Conservation (phyloP, 1,140 invertebrate species). For the Drosophila tsacasi region DNA sequence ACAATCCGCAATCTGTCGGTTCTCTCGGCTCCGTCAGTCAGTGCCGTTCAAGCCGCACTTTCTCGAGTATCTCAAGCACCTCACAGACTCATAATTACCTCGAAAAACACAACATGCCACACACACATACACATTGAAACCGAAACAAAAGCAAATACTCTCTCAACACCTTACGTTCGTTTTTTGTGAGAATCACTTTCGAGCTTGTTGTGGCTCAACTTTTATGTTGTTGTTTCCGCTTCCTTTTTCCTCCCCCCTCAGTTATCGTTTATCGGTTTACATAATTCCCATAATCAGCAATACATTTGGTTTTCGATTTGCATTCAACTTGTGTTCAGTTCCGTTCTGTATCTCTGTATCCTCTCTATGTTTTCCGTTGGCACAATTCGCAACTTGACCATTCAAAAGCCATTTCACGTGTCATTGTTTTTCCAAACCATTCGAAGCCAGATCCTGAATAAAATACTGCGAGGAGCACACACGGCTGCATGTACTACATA, state of each 20-base stretch:
- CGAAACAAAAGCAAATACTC: constrained; percentile 42
- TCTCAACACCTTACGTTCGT: constrained; percentile 55
- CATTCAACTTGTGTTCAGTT: constrained; percentile 36
- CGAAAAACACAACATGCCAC: constrained; percentile 22
- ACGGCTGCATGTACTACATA: constrained; percentile 44
- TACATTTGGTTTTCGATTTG: constrained; percentile 57
- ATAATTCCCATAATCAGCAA: constrained; percentile 40
- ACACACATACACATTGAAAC: constrained; percentile 27
- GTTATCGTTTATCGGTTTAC: constrained; percentile 7
- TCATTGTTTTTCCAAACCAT: constrained; percentile 81
- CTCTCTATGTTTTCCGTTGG: constrained; percentile 52
- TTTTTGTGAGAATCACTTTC: constrained; percentile 40
- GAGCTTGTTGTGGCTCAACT: constrained; percentile 23
- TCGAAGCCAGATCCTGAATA: constrained; percentile 80
- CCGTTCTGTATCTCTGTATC: constrained; percentile 5
- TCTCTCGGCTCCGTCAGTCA: constrained; percentile 40
- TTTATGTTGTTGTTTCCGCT: constrained; percentile 32
- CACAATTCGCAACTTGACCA: constrained; percentile 76
- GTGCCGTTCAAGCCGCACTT: constrained; percentile 14
- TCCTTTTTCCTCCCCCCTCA: background rate
- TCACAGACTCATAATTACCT: constrained; percentile 65
- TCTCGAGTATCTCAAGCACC: constrained; percentile 44
- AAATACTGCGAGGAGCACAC: constrained; percentile 82
- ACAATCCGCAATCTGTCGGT: constrained; percentile 53
- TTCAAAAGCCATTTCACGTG: constrained; percentile 85